Conservation (phyloP, 2,797 vertebrate genomes). For the Lagothrix lagotricha region DNA sequence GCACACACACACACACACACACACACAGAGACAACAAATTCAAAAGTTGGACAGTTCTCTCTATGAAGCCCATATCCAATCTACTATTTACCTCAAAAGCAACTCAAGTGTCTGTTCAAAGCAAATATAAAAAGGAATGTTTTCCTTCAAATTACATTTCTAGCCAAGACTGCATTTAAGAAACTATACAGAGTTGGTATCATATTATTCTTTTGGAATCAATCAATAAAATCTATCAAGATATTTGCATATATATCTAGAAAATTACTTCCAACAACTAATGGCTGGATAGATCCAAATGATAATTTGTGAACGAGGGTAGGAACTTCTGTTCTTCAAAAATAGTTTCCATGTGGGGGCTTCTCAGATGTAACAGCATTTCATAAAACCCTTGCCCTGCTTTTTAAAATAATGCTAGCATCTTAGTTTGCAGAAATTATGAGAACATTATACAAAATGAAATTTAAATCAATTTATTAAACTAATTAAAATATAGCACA, state of each 20-base stretch:
- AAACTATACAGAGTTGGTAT: neutral
- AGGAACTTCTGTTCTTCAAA: neutral
- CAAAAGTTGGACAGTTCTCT: neutral
- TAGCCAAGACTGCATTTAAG: slow-evolving; percentile 8
- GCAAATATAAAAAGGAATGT: neutral
- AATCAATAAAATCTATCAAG: slow-evolving; percentile 56
- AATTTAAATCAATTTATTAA: slow-evolving; percentile 19
- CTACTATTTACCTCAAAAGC: neutral
- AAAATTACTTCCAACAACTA: slow-evolving; percentile 38
- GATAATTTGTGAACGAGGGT: neutral
- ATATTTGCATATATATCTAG: neutral
- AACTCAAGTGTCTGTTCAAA: neutral
- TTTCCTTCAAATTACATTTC: slow-evolving; percentile 34
- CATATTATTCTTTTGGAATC: slow-evolving; percentile 38
- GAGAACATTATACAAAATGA: neutral
- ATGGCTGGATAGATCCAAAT: slow-evolving; percentile 1
- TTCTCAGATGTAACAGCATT: slow-evolving; percentile 22
- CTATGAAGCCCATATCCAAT: neutral
- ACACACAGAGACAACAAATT: neutral
- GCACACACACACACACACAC: too few species aligned
- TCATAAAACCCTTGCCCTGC: neutral
- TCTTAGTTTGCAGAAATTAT: slow-evolving; percentile 10
- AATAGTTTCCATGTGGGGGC: neutral
- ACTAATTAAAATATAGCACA: slow-evolving; percentile 6
- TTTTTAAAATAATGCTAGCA: slow-evolving; percentile 47